Evolutionary conservation across 2,888 invertebrate species (phyloP), one percentile per base, ranked within the genome.

Genomic region (Xanthia icteritia): DNA sequence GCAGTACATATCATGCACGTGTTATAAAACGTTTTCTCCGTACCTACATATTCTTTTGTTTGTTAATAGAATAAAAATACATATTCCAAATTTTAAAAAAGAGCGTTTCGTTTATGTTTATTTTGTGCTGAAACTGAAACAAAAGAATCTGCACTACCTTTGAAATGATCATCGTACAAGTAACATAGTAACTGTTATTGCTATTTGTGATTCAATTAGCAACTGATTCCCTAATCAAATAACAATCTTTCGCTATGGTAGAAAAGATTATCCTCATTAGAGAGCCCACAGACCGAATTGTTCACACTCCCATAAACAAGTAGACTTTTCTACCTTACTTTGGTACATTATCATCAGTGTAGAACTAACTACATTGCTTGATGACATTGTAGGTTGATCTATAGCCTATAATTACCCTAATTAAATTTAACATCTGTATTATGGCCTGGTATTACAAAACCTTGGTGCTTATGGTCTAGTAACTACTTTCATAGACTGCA

Each of bases 261-360:
- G 2, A 68, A 39, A 27, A 48, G 60, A 68, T 84, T 74, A 69
- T 69, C 67, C 51, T 63, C 77, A 71, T 64, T 73, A 82, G 0
- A 23, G 54, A 54, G 54, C 54, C 20, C 20, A 73, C 45, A 72
- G 42, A 83, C 54, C 45, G 39, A 69, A 39, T 45, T 66, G 20
- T 86, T 86, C 71, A 83, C 42, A 83, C 61, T 71, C 73, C 69
- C 71, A 66, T 85, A 61, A 82, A 74, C 83, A 85, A 85, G 65
- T 82, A 83, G 78, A 75, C 70, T 74, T 66, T 58, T 36, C 67
- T 45, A 71, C 58, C 58, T 51, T 79, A 67, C 58, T 67, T 84
- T 56, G 70, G 64, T 71, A 20, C 48, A 71, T 81, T 66, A 72
- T 56, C 42, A 81, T 58, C 27, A 66, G 27, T 45, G 68, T 54